These are phyloP conservation scores for Elegia similella DNA, from an alignment of 2,888 invertebrate species.

Conservation along the genomic window DNA sequence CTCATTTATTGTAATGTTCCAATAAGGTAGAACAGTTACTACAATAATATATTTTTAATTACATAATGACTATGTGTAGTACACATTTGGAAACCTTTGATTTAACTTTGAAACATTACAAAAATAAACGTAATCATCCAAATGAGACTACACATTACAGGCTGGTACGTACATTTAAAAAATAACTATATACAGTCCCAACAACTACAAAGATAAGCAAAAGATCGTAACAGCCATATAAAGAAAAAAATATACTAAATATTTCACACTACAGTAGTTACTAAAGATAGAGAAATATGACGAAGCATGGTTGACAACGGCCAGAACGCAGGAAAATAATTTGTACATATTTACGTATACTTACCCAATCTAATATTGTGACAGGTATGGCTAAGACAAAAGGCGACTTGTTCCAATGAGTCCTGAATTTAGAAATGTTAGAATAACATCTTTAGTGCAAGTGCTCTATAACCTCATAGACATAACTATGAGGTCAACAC, in stretches of 20 bases:
- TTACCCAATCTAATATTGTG: too few species aligned
- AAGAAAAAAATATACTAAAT: background rate
- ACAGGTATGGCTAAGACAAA: too few species aligned
- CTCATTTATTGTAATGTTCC: slow-evolving; percentile 55
- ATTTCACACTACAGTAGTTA: background rate
- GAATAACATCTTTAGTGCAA: too few species aligned
- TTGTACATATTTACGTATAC: too few species aligned
- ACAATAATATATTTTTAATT: slow-evolving; percentile 49
- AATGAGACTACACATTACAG: slow-evolving; percentile 44
- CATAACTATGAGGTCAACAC: too few species aligned
- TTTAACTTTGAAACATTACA: slow-evolving; percentile 34
- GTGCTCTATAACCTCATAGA: too few species aligned
- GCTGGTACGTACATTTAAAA: slow-evolving; percentile 26
- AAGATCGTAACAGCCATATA: slow-evolving; percentile 38
- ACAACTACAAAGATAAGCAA: slow-evolving; percentile 37
- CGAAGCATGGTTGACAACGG: background rate
- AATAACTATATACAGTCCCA: slow-evolving; percentile 38
- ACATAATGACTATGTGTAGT: slow-evolving; percentile 48
- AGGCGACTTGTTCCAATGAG: too few species aligned
- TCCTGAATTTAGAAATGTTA: too few species aligned
- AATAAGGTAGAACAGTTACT: slow-evolving; percentile 40
- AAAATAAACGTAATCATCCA: slow-evolving; percentile 40
- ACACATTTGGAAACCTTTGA: slow-evolving; percentile 47
- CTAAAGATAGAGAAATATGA: slow-evolving; percentile 6
- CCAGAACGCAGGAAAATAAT: too few species aligned